Conservation (phyloP, 2,113 vertebrate species). For the Willisornis vidua region DNA sequence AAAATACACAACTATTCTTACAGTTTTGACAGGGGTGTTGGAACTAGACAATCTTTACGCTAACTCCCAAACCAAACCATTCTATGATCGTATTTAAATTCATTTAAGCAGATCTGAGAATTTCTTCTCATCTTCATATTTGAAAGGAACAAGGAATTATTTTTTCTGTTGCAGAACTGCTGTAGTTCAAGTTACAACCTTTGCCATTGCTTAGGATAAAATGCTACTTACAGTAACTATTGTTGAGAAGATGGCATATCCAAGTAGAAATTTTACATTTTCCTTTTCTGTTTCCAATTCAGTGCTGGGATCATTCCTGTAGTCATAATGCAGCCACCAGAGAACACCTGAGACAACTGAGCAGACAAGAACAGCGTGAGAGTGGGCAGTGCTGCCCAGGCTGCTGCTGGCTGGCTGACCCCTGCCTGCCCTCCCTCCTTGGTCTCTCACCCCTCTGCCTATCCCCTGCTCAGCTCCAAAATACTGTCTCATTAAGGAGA, state of each 20-base stretch:
- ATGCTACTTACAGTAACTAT: conserved; percentile 67
- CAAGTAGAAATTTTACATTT: conserved; percentile 76
- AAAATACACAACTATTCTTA: neutral
- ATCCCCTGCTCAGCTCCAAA: neutral
- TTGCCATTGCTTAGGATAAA: neutral
- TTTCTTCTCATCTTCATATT: neutral
- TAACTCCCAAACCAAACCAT: neutral
- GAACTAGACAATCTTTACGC: neutral
- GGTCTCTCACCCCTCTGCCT: accelerated
- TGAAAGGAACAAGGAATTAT: neutral
- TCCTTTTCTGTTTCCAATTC: conserved; percentile 79
- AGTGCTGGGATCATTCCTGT: conserved; percentile 67
- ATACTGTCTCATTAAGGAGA: neutral
- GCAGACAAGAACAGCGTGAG: neutral
- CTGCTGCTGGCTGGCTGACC: neutral
- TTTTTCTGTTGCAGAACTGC: neutral
- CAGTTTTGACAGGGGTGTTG: neutral
- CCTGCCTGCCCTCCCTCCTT: neutral
- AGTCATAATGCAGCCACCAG: conserved; percentile 83
- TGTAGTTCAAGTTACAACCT: neutral
- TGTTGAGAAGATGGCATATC: conserved; percentile 73
- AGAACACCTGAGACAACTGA: conserved; percentile 79
- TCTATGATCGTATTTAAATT: neutral
- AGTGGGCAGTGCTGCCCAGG: neutral
- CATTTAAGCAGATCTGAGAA: neutral